These are phyloP conservation scores for Calameuta pallipes DNA, from an alignment of 2,888 invertebrate species.

Conservation along the genomic window DNA sequence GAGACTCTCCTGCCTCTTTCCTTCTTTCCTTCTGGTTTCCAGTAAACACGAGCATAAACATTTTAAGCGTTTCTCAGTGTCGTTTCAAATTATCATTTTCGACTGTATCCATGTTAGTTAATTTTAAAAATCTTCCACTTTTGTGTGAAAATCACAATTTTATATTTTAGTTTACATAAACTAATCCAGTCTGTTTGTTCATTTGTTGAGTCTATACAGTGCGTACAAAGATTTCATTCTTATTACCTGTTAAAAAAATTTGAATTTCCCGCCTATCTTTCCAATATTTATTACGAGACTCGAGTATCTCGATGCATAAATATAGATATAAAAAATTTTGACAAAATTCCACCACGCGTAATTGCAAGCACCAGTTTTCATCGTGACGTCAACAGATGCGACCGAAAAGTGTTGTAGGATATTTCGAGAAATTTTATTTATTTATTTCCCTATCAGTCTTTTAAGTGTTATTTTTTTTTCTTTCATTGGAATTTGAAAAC, in stretches of 20 bases:
- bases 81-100: neutral
- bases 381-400: neutral
- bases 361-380: neutral
- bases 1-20: neutral
- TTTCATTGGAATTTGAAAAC: neutral
- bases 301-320: neutral
- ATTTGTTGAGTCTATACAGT: neutral
- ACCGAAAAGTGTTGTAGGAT: neutral
- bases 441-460: neutral
- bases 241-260: neutral
- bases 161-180: neutral
- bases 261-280: neutral
- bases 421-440: conserved; percentile 3
- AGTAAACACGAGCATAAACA: neutral
- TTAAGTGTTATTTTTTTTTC: neutral
- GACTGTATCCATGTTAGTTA: neutral
- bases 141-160: neutral
- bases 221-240: neutral
- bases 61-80: neutral
- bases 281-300: neutral
- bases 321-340: neutral
- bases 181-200: neutral
- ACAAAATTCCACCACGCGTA: neutral
- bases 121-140: neutral
- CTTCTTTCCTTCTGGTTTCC: neutral